Evolutionary conservation across 2,113 vertebrate species (phyloP).

Genomic region (Pantherophis guttatus): DNA sequence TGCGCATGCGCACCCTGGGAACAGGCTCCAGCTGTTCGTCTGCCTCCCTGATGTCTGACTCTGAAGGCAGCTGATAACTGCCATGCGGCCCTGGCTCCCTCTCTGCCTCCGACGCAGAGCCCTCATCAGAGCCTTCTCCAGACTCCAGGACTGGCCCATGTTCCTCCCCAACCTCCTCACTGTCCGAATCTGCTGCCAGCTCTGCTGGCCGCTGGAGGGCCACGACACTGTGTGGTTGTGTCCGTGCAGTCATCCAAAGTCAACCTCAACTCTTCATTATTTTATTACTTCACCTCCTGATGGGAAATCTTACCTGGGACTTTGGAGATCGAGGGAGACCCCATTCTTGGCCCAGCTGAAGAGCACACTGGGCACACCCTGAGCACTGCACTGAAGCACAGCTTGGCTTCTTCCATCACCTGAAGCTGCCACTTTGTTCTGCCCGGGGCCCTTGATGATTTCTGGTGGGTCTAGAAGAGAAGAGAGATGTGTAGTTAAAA

Average conservation of each 20-base stretch:
- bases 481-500: not conserved
- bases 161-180: no score
- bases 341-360: slow-evolving; percentile 78
- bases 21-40: no score
- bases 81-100: no score
- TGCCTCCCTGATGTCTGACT: no score
- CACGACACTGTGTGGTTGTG: not conserved
- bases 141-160: no score
- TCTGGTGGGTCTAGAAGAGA: not conserved
- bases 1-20: no score
- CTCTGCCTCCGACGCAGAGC: no score
- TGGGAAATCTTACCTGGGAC: slow-evolving; percentile 67
- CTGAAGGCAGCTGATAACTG: no score
- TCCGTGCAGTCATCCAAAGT: not conserved
- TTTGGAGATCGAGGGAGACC: slow-evolving; percentile 69
- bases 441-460: not conserved
- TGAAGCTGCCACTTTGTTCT: slow-evolving; percentile 1
- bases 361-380: slow-evolving; percentile 68
- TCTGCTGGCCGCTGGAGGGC: no score
- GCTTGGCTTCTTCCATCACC: not conserved
- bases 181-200: no score
- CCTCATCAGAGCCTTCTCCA: no score
- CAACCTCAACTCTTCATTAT: not conserved
- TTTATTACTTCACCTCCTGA: not conserved
- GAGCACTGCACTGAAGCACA: slow-evolving; percentile 64